A percentile compares a stretch with the other conserved stretches of the same genome.
These are phyloP conservation scores for Excalfactoria chinensis DNA, from an alignment of 2,113 vertebrate species.

Conservation along the genomic window DNA sequence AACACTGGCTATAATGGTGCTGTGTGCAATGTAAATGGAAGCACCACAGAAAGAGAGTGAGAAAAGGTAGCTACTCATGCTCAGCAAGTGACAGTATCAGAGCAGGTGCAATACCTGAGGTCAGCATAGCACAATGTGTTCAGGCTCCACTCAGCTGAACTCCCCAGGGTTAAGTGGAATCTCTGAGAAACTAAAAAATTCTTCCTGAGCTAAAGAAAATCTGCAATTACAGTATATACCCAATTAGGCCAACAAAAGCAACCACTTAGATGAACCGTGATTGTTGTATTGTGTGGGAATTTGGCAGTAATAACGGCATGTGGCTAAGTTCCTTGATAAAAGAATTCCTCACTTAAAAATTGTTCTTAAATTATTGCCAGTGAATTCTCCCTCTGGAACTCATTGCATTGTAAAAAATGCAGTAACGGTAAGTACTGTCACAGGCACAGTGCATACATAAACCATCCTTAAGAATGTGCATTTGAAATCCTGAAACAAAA, in stretches of 20 bases:
- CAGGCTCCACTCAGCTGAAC: not conserved
- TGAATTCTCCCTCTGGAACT: not conserved
- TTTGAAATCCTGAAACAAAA: not conserved
- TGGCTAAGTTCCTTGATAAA: not conserved
- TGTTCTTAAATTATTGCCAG: not conserved
- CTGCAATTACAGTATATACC: not conserved
- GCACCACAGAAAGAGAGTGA: not conserved
- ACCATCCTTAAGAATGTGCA: not conserved
- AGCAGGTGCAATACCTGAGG: not conserved
- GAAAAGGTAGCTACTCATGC: not conserved
- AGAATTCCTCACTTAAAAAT: not conserved
- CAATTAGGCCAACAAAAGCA: not conserved
- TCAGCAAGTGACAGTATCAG: not conserved
- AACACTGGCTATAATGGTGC: not conserved
- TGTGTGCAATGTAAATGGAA: not conserved
- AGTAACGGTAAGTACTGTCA: constrained; percentile 18
- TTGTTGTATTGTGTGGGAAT: not conserved
- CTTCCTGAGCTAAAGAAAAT: not conserved
- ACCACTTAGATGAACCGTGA: not conserved
- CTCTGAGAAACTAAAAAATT: not conserved
- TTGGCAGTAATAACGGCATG: not conserved
- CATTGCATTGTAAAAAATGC: constrained; percentile 13
- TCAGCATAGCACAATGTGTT: not conserved
- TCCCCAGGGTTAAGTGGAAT: not conserved
- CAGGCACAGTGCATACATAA: not conserved